Evolutionary conservation across 1,140 invertebrate genomes (phyloP).

Genomic region (Physella acuta): DNA sequence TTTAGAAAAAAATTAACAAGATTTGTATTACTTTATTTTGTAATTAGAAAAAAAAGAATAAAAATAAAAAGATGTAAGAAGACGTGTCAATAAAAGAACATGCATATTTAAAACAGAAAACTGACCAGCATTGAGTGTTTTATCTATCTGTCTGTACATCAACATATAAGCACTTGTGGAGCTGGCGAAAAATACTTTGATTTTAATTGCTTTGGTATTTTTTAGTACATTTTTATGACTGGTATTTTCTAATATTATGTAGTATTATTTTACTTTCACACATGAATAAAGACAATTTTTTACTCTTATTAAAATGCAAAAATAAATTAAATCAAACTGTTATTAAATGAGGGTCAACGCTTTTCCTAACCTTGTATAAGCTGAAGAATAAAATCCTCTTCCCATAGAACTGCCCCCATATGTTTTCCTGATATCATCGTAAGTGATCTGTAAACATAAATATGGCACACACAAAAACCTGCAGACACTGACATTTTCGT

Average conservation of each 20-base stretch:
- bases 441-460: slow-evolving; percentile 68
- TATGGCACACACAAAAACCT: too few relatives aligned
- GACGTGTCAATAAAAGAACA: not conserved
- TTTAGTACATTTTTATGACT: too few relatives aligned
- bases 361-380: slow-evolving; percentile 63
- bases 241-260: too few relatives aligned
- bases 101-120: not conserved
- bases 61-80: not conserved
- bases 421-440: slow-evolving; percentile 81
- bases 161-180: slow-evolving; percentile 93
- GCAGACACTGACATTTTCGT: not conserved
- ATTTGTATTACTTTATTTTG: too few relatives aligned
- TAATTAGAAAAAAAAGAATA: not conserved
- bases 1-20: not conserved
- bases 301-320: too few relatives aligned
- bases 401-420: slow-evolving; percentile 74
- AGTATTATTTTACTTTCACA: too few relatives aligned
- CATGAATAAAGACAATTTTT: too few relatives aligned
- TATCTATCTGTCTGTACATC: slow-evolving; percentile 84
- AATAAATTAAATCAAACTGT: too few relatives aligned
- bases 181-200: too few relatives aligned
- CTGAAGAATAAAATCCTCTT: slow-evolving; percentile 74
- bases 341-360: too few relatives aligned
- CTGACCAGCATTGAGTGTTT: slow-evolving; percentile 67
- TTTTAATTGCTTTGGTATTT: too few relatives aligned